Evolutionary conservation across 2,888 invertebrate species (phyloP), one percentile per base, ranked within the genome.

Genomic region (Dicranocentrus wangi): DNA sequence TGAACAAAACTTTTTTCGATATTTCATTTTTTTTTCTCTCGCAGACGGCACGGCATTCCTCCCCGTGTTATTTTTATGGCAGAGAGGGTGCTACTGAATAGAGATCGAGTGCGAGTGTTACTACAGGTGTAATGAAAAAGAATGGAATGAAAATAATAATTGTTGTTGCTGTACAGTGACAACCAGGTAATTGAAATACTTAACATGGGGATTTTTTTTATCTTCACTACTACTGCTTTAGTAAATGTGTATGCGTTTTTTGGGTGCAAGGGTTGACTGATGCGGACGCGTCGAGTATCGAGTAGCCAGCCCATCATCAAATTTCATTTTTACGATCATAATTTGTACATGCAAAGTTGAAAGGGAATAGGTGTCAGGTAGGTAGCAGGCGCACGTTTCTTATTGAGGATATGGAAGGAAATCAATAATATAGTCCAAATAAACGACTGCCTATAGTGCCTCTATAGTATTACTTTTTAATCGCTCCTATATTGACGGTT

Each of bases 131-230:
- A 51, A 51, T 55, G 55, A 47, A n/a, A 13, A 8, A 39, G 19
- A 51, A 55, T 25, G 25, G 19, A 21, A 53, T 17, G 53, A 19
- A 25, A 55, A 25, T 23, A 55, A 25, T 23, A 55, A 25, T 55
- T 23, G 25, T 23, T 65, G n/a, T n/a, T n/a, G n/a, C 66, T 23
- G 28, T 55, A 42, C 75, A 75, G 65, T 75, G 75, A 66, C 65
- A 75, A 66, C 66, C 43, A 66, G 55, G 32, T 75, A 75, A 75
- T 75, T 75, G 75, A 75, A 75, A 75, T n/a, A n/a, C n/a, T n/a
- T n/a, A 75, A 32, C 75, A 75, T 66, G 72, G 42, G 39, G 28
- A 27, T 58, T 51, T 72, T 61, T 60, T 70, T n/a, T n/a, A n/a
- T n/a, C n/a, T n/a, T n/a, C n/a, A n/a, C n/a, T n/a, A 70, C 43